Base-by-base conservation (phyloP, 2,888 invertebrate genomes). In the Spodoptera picta region DNA sequence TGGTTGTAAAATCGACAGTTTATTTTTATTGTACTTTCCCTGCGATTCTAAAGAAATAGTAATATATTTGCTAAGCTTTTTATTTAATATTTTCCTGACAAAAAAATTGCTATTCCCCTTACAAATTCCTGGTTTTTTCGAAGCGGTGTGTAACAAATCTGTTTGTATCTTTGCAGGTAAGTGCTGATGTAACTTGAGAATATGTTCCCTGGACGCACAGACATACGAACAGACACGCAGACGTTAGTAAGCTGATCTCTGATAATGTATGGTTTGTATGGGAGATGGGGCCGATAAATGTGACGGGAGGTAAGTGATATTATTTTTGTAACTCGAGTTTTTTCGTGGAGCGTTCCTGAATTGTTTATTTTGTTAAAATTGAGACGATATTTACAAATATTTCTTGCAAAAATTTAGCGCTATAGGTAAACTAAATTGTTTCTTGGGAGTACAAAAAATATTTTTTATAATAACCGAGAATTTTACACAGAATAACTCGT, bases 151-250 rank as follows among this genome's bases (percentile, higher is more conserved):
- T 87, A 90, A 89, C 83, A 52, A 85, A 85, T 85, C 79, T 82
- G 80, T 88, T 88, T 88, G 62, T 86, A 87, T 92, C 86, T 91
- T 93, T 93, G 83, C 93, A 93, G 93, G 93, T 93, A 93, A 93
- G 93, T 90, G 85, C 73, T 71, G 75, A 70, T 87, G 91, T 87
- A 91, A 92, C 84, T 74, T 78, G 91, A 92, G 87, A 83, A 79
- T 74, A 81, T 75, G 64, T 73, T 50, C 63, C 51, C 50, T 47
- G 56, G 57, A 62, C 60, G 59, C 47, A 48, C 65, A 68, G 54
- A 61, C 66, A 23, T 56, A 60, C 63, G 52, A 49, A 61, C 43
- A 56, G 62, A 54, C 65, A 36, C 36, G 9, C 36, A 36, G 36
- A 36, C 36, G 7, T 52, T 46, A 58, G 60, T 65, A 51, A 70